phyloP scores from a whole-genome alignment of 2,113 vertebrate species.

The Cebus imitator region DNA sequence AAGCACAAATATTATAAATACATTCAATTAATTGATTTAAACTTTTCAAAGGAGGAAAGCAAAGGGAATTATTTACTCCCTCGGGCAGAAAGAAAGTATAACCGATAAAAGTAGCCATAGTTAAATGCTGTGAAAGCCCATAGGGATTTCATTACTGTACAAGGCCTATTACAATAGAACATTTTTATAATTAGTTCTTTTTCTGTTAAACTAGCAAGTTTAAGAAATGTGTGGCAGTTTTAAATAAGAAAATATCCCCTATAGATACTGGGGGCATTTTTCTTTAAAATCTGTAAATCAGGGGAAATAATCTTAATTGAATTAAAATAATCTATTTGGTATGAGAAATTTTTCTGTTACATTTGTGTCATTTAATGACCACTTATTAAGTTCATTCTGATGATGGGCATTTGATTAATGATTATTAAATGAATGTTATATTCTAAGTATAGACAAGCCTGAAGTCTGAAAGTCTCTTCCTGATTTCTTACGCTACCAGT shows the following conservation, averaged over 20 bases:
- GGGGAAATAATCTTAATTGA: neutral
- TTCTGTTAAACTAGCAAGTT: neutral
- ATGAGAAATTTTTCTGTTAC: neutral
- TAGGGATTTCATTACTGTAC: neutral
- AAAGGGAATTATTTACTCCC: neutral
- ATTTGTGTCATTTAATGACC: neutral
- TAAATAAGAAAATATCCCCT: neutral
- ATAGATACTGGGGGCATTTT: neutral
- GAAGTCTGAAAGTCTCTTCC: neutral
- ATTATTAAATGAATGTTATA: neutral
- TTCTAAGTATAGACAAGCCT: neutral
- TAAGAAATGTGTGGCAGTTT: neutral
- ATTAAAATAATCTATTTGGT: neutral
- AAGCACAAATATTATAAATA: neutral
- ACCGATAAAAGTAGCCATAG: neutral
- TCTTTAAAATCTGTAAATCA: neutral
- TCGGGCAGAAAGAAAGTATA: neutral
- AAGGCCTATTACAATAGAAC: neutral
- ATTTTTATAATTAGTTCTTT: neutral
- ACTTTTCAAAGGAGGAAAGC: neutral
- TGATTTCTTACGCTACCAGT: rapidly evolving
- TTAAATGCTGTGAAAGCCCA: neutral
- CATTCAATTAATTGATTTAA: neutral
- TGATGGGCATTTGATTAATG: neutral
- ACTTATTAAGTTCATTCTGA: neutral